Evolutionary conservation across 1,140 invertebrate genomes (phyloP), one percentile per base, ranked within the genome.

Genomic region (Temnothorax nylanderi): DNA sequence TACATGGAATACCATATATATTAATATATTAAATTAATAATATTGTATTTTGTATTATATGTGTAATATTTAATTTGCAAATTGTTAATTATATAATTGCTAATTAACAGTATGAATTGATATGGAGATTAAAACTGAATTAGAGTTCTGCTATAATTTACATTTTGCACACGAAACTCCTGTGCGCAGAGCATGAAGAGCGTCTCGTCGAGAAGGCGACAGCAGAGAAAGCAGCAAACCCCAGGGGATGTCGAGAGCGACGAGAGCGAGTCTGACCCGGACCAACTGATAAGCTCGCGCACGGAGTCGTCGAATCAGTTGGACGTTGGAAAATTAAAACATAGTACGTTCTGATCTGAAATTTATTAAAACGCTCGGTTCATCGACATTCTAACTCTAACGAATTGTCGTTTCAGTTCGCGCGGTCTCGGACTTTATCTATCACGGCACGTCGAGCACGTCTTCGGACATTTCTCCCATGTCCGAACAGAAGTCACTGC

Each of bases 381-480:
- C 2, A n/a, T 84, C 34, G 16, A 34, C 37, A 34, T 44, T 7
- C 10, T 21, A 71, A 44, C 10, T 13, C 37, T 49, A 60, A 26
- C 21, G 1, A 54, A 49, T 51, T n/a, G 6, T 77, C 51, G 65
- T 92, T 88, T 88, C 67, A 95, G 95, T 95, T 95, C 94, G 94
- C 86, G 94, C 94, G 84, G 95, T 96, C 95, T 94, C 95, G 96
- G 97, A 97, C 95, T 97, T 97, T 93, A 96, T 97, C 92, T 97
- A 97, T 93, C 97, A 97, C 94, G 97, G 97, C 93, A 96, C 97
- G 93, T 97, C 97, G 90, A 97, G 97, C 95, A 97, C 97, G 85
- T 97, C 97, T 56, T 97, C 97, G 90, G 97, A 97, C 94, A 96
- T 97, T 93, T 97, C 97, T 89, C 97, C 97, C 89, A 97, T 97